Evolutionary conservation across 2,113 vertebrate genomes (phyloP).

Genomic region (Chaetorhynchus papuensis): DNA sequence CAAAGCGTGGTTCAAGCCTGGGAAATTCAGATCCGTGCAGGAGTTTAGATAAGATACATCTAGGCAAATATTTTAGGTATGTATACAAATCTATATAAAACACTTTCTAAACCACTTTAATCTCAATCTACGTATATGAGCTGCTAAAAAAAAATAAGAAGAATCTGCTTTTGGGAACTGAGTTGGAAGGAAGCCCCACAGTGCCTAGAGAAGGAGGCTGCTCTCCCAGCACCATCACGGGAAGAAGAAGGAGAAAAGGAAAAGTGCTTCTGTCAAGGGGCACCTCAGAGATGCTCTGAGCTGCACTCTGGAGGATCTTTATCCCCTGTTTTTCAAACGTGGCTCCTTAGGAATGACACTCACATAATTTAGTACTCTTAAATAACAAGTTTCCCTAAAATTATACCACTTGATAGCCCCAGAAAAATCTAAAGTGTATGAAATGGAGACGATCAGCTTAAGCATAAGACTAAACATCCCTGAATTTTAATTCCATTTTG

Average conservation of each 20-base stretch:
- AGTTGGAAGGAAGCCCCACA: neutral
- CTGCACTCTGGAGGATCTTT: neutral
- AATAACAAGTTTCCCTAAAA: neutral
- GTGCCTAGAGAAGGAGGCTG: neutral
- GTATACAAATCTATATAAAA: constrained; percentile 55
- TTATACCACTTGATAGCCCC: neutral
- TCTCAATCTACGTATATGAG: neutral
- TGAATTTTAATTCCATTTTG: neutral
- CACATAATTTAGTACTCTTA: neutral
- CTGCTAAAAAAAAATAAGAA: neutral
- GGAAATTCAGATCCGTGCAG: constrained; percentile 20
- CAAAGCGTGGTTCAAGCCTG: constrained; percentile 11
- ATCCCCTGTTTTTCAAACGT: neutral
- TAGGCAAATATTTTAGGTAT: constrained; percentile 42
- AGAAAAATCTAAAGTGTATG: neutral
- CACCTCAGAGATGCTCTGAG: neutral
- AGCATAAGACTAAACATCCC: neutral
- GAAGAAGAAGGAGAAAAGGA: neutral
- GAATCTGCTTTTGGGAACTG: neutral
- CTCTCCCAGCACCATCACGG: neutral
- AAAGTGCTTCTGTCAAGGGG: neutral
- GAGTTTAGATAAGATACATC: constrained; percentile 56
- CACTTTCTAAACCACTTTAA: constrained; percentile 15
- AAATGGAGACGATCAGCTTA: neutral
- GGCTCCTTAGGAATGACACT: neutral